phyloP scores from a whole-genome alignment of 2,113 vertebrate species.

The Perca schrenkii region DNA sequence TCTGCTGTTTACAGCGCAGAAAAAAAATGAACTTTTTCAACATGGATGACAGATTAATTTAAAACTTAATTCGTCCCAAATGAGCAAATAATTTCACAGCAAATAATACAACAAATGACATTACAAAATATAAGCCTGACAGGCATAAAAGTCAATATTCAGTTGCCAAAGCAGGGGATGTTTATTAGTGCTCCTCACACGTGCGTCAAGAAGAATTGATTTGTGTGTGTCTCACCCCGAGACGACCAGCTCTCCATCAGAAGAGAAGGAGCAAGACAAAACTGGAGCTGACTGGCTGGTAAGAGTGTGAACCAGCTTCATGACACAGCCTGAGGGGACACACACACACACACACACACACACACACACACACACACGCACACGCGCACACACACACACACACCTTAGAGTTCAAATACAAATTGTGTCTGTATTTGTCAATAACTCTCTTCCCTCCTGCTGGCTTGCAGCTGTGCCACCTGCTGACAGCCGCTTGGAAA shows the following conservation, averaged over 20 bases:
- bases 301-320: conserved; percentile 85
- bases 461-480: conserved; percentile 51
- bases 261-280: conserved; percentile 90
- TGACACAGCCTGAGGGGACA: conserved; percentile 79
- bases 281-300: conserved; percentile 88
- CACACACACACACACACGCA: neutral
- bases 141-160: conserved; percentile 15
- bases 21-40: conserved; percentile 3
- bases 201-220: neutral
- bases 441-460: conserved; percentile 2
- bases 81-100: conserved; percentile 11
- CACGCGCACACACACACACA: conserved; percentile 18
- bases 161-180: neutral
- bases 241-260: conserved; percentile 87
- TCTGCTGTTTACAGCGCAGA: conserved; percentile 33
- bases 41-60: neutral
- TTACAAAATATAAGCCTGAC: neutral
- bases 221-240: conserved; percentile 85
- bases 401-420: neutral
- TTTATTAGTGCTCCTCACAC: conserved; percentile 25
- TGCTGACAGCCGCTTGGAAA: conserved; percentile 57
- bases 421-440: conserved; percentile 13
- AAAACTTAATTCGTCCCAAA: conserved; percentile 13
- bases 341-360: conserved; percentile 9
- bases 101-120: conserved; percentile 14